Base-by-base conservation (phyloP, 2,888 invertebrate species). In the Nymphalis polychloros region DNA sequence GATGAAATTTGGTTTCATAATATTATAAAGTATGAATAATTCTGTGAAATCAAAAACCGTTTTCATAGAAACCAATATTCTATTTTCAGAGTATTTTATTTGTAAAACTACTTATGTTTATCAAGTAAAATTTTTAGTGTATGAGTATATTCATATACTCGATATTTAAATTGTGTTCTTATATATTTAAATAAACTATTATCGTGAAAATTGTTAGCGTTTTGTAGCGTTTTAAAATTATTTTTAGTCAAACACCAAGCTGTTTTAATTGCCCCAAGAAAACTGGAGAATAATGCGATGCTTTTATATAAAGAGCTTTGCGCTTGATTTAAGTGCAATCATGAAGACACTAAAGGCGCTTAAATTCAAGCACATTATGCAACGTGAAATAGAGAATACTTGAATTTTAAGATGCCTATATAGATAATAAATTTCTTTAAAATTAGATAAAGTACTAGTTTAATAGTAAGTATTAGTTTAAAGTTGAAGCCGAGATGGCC, bases 281-380 rank as follows among this genome's bases (percentile, higher is more conserved):
- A 67, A 64, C 70, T 53, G 61, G 59, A 62, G 64, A 67, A 64
- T 70, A 70, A 59, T 67, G 64, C 67, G 52, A 64, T 59, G 70
- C 64, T 70, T 70, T 67, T 70, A 63, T 62, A 67, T 61, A 67
- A 66, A 71, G 68, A 68, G 61, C 68, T 68, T 59, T 60, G 63
- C 63, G 65, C 66, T 68, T 71, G 64, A 70, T 71, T 61, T 68
- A 68, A 71, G 65, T 67, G 63, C 68, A 60, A 62, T 68, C 68
- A 63, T 57, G 66, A 63, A 55, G 68, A 62, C 66, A 64, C 57
- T 64, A 57, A 63, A 63, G 64, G 55, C 63, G 66, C 71, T 67
- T 63, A 60, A 66, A 68, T 64, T 63, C 66, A 66, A 66, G 68
- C 63, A 64, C 59, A 64, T 70, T 68, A 68, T 66, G 63, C 64